Percentiles rank a stretch among this genome's conserved stretches.
Conservation (phyloP, 2,888 invertebrate species). For the Strigamia crassipes region DNA sequence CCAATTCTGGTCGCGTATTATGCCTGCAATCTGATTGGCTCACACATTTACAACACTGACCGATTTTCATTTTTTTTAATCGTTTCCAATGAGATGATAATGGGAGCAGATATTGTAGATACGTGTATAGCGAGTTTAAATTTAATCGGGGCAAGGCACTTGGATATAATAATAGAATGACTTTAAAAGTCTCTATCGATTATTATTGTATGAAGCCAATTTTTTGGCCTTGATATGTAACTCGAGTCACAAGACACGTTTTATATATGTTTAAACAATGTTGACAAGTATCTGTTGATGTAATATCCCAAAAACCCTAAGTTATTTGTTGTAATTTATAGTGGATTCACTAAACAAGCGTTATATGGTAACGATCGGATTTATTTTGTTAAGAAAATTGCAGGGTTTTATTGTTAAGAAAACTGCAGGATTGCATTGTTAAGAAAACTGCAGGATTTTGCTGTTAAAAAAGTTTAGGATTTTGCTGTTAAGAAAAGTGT, state of each 20-base stretch:
- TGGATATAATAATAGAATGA: conserved; percentile 4
- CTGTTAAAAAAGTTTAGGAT: no score
- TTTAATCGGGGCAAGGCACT: conserved; percentile 26
- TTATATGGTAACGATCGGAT: no score
- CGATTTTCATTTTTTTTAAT: conserved; percentile 29
- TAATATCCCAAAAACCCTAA: no score
- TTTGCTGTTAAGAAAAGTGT: no score
- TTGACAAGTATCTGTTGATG: no score
- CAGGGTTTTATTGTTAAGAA: no score
- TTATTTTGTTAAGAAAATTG: no score
- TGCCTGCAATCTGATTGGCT: not conserved
- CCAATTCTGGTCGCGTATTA: conserved; percentile 39
- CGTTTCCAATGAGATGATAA: conserved; percentile 20
- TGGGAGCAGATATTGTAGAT: conserved; percentile 17
- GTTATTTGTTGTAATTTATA: no score
- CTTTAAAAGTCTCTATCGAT: not conserved
- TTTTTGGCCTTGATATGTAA: not conserved
- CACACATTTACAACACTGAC: not conserved
- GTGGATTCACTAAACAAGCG: not conserved
- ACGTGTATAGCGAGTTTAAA: conserved; percentile 18
- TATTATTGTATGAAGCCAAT: not conserved
- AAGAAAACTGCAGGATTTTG: no score
- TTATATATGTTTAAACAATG: no score
- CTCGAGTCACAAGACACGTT: not conserved
- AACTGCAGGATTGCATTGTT: no score